Evolutionary conservation across 2,797 vertebrate genomes (phyloP).

Genomic region (Cossypha caffra): DNA sequence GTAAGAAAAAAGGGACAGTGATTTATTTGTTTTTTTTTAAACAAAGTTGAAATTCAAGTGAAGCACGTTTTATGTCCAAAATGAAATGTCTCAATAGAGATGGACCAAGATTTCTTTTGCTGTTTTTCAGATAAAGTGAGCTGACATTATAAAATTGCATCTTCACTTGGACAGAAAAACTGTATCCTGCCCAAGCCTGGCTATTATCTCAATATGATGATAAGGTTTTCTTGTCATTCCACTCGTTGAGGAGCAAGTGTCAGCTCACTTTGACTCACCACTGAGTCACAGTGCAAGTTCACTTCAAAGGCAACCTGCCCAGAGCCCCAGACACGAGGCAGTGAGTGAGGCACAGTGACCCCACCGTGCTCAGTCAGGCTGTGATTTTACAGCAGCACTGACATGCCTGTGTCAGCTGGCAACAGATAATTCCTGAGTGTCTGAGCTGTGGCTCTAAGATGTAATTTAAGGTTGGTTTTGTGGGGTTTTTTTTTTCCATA

Average conservation of each 20-base stretch:
- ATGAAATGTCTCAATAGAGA: background rate
- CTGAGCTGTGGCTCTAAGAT: background rate
- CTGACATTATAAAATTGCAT: background rate
- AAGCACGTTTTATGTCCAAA: background rate
- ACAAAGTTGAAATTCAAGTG: background rate
- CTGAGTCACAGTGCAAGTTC: background rate
- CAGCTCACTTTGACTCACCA: background rate
- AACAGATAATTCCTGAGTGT: background rate
- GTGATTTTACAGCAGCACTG: background rate
- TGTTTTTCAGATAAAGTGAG: background rate
- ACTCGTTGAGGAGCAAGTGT: background rate
- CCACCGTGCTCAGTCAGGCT: background rate
- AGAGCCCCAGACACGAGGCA: background rate
- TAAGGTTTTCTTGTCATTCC: background rate
- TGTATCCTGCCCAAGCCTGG: background rate
- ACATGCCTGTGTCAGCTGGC: accelerated
- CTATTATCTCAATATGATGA: background rate
- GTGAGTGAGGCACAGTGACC: background rate
- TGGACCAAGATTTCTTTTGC: accelerated
- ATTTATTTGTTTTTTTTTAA: background rate
- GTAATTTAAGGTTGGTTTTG: background rate
- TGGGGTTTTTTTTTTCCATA: background rate
- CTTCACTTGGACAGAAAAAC: background rate
- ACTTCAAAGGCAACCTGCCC: background rate
- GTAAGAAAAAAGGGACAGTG: background rate